Evolutionary conservation across 1,140 invertebrate species (phyloP).

Genomic region (Brachionus plicatilis): DNA sequence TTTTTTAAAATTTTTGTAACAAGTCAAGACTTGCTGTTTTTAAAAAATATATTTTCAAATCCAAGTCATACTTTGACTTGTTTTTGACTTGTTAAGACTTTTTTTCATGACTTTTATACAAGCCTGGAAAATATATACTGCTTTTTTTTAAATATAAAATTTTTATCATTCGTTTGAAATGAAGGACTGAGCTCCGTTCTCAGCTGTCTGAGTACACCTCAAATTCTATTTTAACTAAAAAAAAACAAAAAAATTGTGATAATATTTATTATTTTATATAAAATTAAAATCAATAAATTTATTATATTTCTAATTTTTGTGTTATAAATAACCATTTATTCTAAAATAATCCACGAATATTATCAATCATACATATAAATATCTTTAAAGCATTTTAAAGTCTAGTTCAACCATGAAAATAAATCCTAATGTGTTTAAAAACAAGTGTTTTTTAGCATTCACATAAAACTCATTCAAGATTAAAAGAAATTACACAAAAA

Average conservation of each 20-base stretch:
- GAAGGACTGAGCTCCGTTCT: no score
- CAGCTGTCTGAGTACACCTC: no score
- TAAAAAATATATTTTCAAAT: no score
- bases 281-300: neutral
- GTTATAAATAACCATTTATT: neutral
- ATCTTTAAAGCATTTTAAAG: neutral
- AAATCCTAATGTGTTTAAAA: neutral
- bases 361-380: neutral
- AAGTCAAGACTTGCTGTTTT: no score
- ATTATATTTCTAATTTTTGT: neutral
- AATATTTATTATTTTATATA: neutral
- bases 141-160: no score
- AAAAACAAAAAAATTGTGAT: neutral
- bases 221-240: no score
- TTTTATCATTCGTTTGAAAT: no score
- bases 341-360: neutral
- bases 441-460: neutral
- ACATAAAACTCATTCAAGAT: neutral
- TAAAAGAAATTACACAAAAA: slow-evolving; percentile 1
- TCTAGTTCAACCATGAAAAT: neutral
- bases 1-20: no score
- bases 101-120: no score
- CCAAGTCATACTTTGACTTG: no score
- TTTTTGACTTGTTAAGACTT: no score
- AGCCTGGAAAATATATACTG: no score